These are phyloP conservation scores for Atta cephalotes DNA, from an alignment of 1,140 invertebrate species.

Conservation along the genomic window DNA sequence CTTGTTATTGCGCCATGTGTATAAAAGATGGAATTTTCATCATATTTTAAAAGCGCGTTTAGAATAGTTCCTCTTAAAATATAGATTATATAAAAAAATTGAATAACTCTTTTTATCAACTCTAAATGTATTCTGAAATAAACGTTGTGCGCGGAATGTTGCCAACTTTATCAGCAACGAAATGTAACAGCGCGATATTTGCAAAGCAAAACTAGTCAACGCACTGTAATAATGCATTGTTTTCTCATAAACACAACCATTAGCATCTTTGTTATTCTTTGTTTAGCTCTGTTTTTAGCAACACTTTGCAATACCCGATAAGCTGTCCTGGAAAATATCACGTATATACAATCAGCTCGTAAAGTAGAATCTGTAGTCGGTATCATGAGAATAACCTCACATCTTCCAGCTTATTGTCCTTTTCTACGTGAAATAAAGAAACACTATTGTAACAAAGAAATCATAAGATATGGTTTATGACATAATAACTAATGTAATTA, in stretches of 20 bases:
- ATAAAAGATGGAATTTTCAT: not conserved
- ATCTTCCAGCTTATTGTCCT: not conserved
- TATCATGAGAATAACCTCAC: slow-evolving; percentile 58
- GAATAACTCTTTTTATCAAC: slow-evolving; percentile 31
- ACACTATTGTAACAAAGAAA: not conserved
- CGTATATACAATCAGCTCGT: slow-evolving; percentile 21
- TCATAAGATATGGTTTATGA: slow-evolving; percentile 15
- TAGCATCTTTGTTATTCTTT: slow-evolving; percentile 33
- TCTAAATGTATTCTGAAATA: slow-evolving; percentile 23
- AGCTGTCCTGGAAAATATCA: slow-evolving; percentile 40
- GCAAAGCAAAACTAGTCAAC: slow-evolving; percentile 6
- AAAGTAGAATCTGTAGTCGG: slow-evolving; percentile 35
- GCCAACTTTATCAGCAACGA: not conserved
- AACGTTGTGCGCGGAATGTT: not conserved
- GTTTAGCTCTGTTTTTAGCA: slow-evolving; percentile 4
- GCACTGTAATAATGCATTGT: not conserved
- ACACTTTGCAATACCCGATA: slow-evolving; percentile 49
- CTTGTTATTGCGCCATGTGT: not conserved
- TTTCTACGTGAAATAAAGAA: slow-evolving; percentile 55
- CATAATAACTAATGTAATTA: slow-evolving; percentile 16
- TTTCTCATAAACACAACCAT: slow-evolving; percentile 5
- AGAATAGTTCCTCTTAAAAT: slow-evolving; percentile 1
- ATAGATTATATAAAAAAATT: not conserved
- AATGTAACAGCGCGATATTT: not conserved
- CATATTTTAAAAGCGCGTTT: not conserved